These are phyloP conservation scores for Smutsia gigantea DNA, from an alignment of 2,797 vertebrate species.

Conservation along the genomic window DNA sequence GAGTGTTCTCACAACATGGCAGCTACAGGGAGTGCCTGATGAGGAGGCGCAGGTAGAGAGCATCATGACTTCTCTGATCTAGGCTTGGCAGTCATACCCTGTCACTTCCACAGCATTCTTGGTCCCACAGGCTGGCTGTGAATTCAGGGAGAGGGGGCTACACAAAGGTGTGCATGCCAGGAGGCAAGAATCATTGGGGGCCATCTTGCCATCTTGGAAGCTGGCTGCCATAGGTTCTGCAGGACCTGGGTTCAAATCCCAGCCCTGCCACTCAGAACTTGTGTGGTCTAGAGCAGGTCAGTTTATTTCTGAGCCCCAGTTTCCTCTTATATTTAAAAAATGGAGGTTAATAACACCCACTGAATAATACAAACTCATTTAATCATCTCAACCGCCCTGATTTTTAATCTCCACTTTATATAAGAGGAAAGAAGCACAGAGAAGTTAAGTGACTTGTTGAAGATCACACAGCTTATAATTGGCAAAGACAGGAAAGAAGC, in stretches of 20 bases:
- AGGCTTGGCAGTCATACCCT: background rate
- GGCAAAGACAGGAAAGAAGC: background rate
- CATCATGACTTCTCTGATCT: background rate
- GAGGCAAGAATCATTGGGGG: background rate
- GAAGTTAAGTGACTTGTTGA: background rate
- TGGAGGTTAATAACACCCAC: background rate
- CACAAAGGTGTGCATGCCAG: background rate
- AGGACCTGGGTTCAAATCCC: background rate
- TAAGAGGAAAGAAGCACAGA: background rate
- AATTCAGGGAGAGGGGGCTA: background rate
- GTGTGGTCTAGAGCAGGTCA: background rate
- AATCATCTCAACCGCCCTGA: background rate
- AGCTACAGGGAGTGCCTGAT: accelerated
- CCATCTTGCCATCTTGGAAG: background rate
- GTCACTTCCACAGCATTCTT: background rate
- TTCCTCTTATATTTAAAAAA: background rate
- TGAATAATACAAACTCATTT: background rate
- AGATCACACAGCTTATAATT: background rate
- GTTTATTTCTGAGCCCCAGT: background rate
- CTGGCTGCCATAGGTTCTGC: background rate
- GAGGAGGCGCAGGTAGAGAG: background rate
- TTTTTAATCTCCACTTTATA: background rate
- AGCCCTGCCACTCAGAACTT: background rate
- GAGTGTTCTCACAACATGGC: background rate
- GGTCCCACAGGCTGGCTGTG: background rate